Evolutionary conservation across 1,140 invertebrate genomes (phyloP).

Genomic region (Pantala flavescens): DNA sequence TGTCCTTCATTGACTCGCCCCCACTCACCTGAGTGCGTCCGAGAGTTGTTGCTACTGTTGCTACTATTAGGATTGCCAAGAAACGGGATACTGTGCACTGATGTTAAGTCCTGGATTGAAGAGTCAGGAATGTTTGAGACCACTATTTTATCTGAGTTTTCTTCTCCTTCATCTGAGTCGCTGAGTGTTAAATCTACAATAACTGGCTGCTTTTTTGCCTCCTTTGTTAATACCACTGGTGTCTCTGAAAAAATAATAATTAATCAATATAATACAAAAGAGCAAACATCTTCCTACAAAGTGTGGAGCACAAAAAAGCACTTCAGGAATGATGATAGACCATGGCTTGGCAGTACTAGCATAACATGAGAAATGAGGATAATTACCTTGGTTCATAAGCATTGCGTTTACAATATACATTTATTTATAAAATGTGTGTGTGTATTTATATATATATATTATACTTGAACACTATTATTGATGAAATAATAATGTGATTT

Average conservation of each 20-base stretch:
- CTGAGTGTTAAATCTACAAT: constrained; percentile 29
- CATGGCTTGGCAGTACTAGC: too few species aligned
- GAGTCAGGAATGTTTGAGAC: background rate
- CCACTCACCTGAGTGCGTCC: constrained; percentile 1
- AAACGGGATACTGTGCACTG: background rate
- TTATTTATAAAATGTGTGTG: too few species aligned
- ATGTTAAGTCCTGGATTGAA: background rate
- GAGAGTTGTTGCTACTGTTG: background rate
- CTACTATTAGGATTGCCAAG: background rate
- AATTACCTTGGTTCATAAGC: too few species aligned
- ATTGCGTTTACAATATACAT: too few species aligned
- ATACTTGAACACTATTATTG: too few species aligned
- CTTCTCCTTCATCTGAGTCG: constrained; percentile 27
- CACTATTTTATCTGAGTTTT: constrained; percentile 14
- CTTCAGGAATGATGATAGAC: too few species aligned
- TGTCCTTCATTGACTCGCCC: background rate
- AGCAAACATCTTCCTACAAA: background rate
- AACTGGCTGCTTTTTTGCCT: constrained; percentile 27
- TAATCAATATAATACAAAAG: background rate
- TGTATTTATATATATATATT: too few species aligned
- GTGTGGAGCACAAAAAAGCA: too few species aligned
- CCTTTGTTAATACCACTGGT: constrained; percentile 24
- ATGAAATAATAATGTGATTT: too few species aligned
- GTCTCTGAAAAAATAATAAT: constrained; percentile 16
- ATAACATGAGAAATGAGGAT: too few species aligned